phyloP scores from a whole-genome alignment of 1,140 invertebrate species.

The Drosophila melanica region DNA sequence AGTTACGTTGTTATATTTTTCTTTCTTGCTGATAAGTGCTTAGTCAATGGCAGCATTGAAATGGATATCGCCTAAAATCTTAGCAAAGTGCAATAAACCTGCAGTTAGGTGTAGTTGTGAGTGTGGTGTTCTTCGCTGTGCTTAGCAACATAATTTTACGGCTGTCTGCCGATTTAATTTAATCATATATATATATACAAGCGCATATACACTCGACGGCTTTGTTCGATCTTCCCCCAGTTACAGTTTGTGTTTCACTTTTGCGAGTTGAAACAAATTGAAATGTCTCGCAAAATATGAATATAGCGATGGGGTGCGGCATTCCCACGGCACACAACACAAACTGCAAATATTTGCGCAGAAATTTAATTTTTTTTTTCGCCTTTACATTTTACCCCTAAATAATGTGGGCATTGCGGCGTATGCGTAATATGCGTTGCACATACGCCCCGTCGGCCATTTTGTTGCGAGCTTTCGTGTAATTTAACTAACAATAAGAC shows the following conservation, averaged over 20 bases:
- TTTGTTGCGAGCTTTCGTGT: constrained; percentile 20
- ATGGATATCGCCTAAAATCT: neutral
- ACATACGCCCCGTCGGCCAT: constrained; percentile 50
- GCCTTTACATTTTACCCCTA: too few relatives aligned
- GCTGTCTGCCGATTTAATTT: constrained; percentile 67
- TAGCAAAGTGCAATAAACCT: constrained; percentile 25
- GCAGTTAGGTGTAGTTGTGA: neutral
- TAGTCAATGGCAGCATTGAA: constrained; percentile 6
- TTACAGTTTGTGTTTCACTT: neutral
- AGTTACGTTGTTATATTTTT: constrained; percentile 20
- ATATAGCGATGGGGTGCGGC: constrained; percentile 57
- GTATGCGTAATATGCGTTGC: constrained; percentile 48
- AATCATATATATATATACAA: constrained; percentile 24
- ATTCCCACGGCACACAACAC: constrained; percentile 58
- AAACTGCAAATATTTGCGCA: constrained; percentile 66
- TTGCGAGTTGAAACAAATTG: constrained; percentile 65
- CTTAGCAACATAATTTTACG: constrained; percentile 30
- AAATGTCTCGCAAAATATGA: constrained; percentile 56
- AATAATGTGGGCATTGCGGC: constrained; percentile 14
- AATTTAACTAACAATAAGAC: constrained; percentile 15
- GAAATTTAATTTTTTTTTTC: constrained; percentile 10
- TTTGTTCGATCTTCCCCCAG: constrained; percentile 37
- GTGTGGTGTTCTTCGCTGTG: constrained; percentile 6
- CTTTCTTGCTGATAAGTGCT: constrained; percentile 24
- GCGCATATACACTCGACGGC: constrained; percentile 2